Evolutionary conservation across 2,888 invertebrate genomes (phyloP).

Genomic region (Drosophila rubida): DNA sequence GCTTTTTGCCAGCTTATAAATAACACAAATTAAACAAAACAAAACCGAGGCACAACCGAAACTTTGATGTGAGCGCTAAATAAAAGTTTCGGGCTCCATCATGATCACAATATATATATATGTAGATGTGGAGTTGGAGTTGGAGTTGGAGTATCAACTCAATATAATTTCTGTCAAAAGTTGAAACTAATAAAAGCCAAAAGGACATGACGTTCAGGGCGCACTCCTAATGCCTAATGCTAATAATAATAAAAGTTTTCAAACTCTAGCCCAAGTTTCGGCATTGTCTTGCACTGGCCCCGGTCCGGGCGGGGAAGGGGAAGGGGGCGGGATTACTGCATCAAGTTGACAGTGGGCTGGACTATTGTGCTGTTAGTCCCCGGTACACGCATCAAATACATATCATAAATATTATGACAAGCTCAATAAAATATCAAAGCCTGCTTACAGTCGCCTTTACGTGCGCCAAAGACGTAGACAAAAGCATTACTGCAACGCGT

Average conservation of each 20-base stretch:
- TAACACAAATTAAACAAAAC: conserved; percentile 76
- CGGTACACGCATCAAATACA: conserved; percentile 62
- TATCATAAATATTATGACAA: conserved; percentile 80
- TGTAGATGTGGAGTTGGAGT: neutral
- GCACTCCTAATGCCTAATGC: conserved; percentile 60
- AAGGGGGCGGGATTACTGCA: conserved; percentile 16
- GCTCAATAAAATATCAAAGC: conserved; percentile 80
- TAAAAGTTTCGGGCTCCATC: conserved; percentile 66
- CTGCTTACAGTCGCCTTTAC: conserved; percentile 62
- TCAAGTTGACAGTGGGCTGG: conserved; percentile 30
- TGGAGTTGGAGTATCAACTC: conserved; percentile 49
- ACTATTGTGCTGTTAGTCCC: conserved; percentile 25
- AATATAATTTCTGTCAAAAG: conserved; percentile 81
- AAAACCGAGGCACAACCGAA: conserved; percentile 49
- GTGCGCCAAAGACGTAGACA: conserved; percentile 59
- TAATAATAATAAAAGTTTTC: conserved; percentile 65
- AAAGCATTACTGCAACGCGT: conserved; percentile 21
- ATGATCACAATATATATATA: conserved; percentile 58
- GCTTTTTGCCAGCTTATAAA: conserved; percentile 73
- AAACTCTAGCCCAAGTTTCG: conserved; percentile 66
- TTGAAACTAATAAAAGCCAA: conserved; percentile 79
- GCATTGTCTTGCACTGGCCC: too few species aligned
- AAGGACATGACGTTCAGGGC: conserved; percentile 40
- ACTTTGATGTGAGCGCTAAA: conserved; percentile 53
- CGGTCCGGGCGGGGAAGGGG: too few species aligned